phyloP scores from a whole-genome alignment of 1,140 invertebrate genomes.

The Bombyx mandarina region DNA sequence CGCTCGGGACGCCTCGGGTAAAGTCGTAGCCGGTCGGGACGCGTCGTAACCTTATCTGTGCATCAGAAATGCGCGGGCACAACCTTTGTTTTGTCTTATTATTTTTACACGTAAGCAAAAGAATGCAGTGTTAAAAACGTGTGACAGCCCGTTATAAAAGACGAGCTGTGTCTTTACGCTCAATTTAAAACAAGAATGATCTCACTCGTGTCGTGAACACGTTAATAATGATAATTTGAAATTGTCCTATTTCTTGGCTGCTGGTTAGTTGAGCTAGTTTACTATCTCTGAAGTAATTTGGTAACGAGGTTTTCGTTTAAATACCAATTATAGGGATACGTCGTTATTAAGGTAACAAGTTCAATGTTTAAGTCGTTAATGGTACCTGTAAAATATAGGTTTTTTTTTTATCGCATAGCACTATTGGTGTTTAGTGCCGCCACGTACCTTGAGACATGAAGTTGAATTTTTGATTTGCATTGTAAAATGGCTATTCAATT shows the following conservation, averaged over 20 bases:
- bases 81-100: constrained; percentile 28
- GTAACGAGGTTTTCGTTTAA: constrained; percentile 2
- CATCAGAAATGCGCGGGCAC: constrained; percentile 36
- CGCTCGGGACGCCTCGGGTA: constrained; percentile 30
- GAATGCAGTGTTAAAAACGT: constrained; percentile 12
- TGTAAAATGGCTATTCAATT: no score
- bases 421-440: no score
- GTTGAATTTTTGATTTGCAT: no score
- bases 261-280: not conserved
- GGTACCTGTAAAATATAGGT: no score
- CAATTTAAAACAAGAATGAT: constrained; percentile 16
- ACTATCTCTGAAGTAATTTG: not conserved
- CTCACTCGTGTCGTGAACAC: constrained; percentile 12
- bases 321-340: not conserved
- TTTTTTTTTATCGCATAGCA: no score
- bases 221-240: constrained; percentile 12
- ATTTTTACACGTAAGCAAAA: constrained; percentile 13
- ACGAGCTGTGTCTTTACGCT: constrained; percentile 11
- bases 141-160: constrained; percentile 11
- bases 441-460: no score
- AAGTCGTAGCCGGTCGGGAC: constrained; percentile 31
- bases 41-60: constrained; percentile 28
- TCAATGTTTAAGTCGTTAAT: no score
- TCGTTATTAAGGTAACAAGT: not conserved
- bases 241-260: constrained; percentile 8